Evolutionary conservation across 2,888 invertebrate species (phyloP).

Genomic region (Ornithoptera alexandrae): DNA sequence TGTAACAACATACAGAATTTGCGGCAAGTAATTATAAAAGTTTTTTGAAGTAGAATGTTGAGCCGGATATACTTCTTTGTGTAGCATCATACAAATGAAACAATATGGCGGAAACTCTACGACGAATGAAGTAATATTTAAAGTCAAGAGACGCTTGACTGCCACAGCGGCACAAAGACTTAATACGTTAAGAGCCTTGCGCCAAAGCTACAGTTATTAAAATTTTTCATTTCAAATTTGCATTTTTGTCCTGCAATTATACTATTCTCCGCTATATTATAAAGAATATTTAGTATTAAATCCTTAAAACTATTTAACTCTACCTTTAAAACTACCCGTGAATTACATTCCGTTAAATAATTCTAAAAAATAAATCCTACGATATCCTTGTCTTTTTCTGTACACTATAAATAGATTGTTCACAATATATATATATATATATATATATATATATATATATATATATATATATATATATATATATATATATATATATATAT

Average conservation of each 20-base stretch:
- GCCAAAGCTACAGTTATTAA: slow-evolving; percentile 25
- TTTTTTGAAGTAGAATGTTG: slow-evolving; percentile 17
- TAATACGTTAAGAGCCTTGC: slow-evolving; percentile 27
- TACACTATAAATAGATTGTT: too few relatives aligned
- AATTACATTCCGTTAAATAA: too few relatives aligned
- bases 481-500: too few relatives aligned
- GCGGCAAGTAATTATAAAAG: slow-evolving; percentile 16
- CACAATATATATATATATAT: too few relatives aligned
- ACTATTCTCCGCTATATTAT: not conserved
- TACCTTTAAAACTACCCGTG: too few relatives aligned
- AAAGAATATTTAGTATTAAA: too few relatives aligned
- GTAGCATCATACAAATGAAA: slow-evolving; percentile 9
- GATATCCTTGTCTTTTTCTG: too few relatives aligned
- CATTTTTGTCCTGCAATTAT: not conserved
- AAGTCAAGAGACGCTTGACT: slow-evolving; percentile 28
- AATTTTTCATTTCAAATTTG: slow-evolving; percentile 4
- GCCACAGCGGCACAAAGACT: slow-evolving; percentile 26
- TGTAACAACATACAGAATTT: too few relatives aligned
- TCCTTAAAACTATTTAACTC: too few relatives aligned
- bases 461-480: too few relatives aligned
- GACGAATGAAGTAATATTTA: slow-evolving; percentile 28
- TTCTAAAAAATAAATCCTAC: too few relatives aligned
- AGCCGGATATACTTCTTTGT: slow-evolving; percentile 10
- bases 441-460: too few relatives aligned
- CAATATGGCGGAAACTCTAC: slow-evolving; percentile 26